Percentiles rank a stretch among this genome's conserved stretches.
phyloP scores from a whole-genome alignment of 2,888 invertebrate species.

The Xestobium rufovillosum region DNA sequence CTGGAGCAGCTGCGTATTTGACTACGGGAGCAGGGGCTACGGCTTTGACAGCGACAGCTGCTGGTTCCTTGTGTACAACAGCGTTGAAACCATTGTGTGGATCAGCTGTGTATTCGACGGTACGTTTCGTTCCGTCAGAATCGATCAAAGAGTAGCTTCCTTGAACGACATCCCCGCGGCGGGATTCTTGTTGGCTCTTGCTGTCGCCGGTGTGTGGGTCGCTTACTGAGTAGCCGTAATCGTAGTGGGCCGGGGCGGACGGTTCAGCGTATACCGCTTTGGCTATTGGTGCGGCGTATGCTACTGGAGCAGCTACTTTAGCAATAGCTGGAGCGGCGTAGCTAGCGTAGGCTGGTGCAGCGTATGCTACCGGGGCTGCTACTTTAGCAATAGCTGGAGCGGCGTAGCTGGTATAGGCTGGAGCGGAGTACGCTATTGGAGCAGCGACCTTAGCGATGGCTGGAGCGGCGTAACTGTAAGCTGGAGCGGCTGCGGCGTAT shows the following conservation, averaged over 20 bases:
- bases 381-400: conserved; percentile 38
- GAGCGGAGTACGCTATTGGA: conserved; percentile 39
- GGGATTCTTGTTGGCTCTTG: conserved; percentile 47
- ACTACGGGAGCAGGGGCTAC: conserved; percentile 32
- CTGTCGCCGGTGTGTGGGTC: conserved; percentile 46
- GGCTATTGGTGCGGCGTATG: conserved; percentile 27
- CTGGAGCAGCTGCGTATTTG: conserved; percentile 15
- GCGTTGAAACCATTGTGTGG: conserved; percentile 50
- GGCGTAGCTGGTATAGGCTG: conserved; percentile 39
- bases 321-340: conserved; percentile 20
- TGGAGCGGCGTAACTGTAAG: conserved; percentile 39
- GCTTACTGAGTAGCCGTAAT: conserved; percentile 29
- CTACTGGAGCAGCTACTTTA: conserved; percentile 19
- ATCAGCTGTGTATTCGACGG: conserved; percentile 49
- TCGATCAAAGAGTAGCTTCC: conserved; percentile 48
- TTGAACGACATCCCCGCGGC: conserved; percentile 47
- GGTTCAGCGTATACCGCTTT: conserved; percentile 26
- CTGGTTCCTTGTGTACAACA: conserved; percentile 46
- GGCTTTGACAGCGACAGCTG: conserved; percentile 33
- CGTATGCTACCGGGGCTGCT: conserved; percentile 32
- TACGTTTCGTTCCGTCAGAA: conserved; percentile 46
- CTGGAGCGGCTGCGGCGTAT: conserved; percentile 17
- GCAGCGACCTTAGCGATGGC: conserved; percentile 37
- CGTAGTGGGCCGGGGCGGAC: conserved; percentile 29
- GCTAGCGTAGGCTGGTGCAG: conserved; percentile 14